Conservation (phyloP, 2,888 invertebrate species). For the Phyllotreta striolata region DNA sequence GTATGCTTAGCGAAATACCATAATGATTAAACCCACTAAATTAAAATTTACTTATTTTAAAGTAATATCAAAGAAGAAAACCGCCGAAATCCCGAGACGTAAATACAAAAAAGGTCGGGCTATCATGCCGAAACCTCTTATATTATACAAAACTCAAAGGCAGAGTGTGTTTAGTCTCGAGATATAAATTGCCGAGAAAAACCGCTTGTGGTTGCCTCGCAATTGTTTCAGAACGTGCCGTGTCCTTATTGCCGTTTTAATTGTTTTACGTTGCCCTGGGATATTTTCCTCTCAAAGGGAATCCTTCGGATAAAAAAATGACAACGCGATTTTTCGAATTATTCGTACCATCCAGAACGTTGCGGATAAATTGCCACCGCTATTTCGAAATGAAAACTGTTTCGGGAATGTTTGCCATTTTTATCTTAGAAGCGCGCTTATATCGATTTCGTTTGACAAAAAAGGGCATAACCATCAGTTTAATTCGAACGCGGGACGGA, state of each 20-base stretch:
- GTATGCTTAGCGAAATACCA: too few species aligned
- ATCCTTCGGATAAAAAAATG: constrained; percentile 2
- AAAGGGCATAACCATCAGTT: background rate
- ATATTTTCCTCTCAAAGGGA: constrained; percentile 13
- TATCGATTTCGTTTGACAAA: background rate
- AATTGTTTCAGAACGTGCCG: constrained; percentile 24
- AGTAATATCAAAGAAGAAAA: background rate
- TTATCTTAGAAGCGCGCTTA: background rate
- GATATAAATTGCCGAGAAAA: constrained; percentile 18
- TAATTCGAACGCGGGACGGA: background rate
- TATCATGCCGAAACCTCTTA: constrained; percentile 7
- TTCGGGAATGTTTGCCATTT: background rate
- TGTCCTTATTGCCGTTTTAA: constrained; percentile 25
- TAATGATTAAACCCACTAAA: too few species aligned
- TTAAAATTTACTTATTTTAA: too few species aligned
- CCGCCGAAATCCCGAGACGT: background rate
- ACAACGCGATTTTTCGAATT: constrained; percentile 6
- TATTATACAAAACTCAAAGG: constrained; percentile 1
- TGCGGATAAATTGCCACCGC: background rate
- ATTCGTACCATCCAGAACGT: background rate
- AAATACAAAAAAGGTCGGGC: constrained; percentile 4
- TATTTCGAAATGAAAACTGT: constrained; percentile 2
- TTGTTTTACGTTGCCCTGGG: constrained; percentile 21
- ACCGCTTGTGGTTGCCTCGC: constrained; percentile 17
- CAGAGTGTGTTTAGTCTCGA: constrained; percentile 13